Evolutionary conservation across 2,797 vertebrate species (phyloP), one percentile per base, ranked within the genome.

Genomic region (Pangasius sanitwongsei): DNA sequence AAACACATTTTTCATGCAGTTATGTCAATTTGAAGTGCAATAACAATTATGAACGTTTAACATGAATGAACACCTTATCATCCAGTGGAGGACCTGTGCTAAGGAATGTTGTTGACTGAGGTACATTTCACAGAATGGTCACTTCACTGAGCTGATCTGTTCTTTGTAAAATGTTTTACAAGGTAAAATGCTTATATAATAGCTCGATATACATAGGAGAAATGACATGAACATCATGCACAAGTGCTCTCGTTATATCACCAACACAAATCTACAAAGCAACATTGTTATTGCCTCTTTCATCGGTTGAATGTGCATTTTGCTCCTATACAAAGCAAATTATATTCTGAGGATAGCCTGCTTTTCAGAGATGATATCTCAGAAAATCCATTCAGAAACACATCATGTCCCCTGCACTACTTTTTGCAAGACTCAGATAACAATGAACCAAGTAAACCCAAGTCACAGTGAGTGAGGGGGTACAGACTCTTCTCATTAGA

Each of bases 11-110:
- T 72, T 83, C 55, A 87, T 59, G 77, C 2, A 8, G 20, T 89
- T 81, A 80, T 59, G 65, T 57, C 50, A 84, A 75, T 83, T 75
- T 61, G 69, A 55, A 28, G 55, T 67, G 55, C 61, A 50, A 88
- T 87, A 89, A 86, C 83, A 90, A 83, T 86, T 78, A 55, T 28
- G 50, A 88, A 86, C 87, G 25, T 88, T 85, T 75, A 44, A 87
- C 61, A 87, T 75, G 74, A 91, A 91, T 83, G 55, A 86, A 86
- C 83, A 88, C 31, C 23, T 55, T 78, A 83, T 65, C 81, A 63
- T 44, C 81, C 15, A 63, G 23, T 28, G 6, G 37, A 41, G 25
- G 57, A 48, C 23, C 81, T 48, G 81, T 65, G 59, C 59, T 83
- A 25, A 70, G 65, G 20, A 85, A 55, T 53, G 2, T 5, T 16